These are phyloP conservation scores for Trisateles emortualis DNA, from an alignment of 2,888 invertebrate genomes.

Conservation along the genomic window DNA sequence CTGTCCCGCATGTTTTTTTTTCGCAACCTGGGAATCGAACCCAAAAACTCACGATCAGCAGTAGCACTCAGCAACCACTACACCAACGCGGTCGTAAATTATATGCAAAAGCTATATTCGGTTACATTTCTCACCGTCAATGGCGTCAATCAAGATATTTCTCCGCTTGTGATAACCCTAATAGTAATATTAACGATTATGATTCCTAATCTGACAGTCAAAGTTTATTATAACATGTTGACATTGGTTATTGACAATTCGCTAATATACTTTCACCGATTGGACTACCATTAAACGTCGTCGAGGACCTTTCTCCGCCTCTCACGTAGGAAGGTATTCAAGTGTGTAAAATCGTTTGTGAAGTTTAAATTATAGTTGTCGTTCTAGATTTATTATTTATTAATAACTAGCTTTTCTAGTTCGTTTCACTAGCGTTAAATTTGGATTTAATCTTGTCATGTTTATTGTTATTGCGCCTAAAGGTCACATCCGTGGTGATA, in stretches of 20 bases:
- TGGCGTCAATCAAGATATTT: neutral
- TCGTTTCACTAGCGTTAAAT: too few species aligned
- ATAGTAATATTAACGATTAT: constrained; percentile 26
- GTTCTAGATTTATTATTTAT: neutral
- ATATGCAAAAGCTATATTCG: too few species aligned
- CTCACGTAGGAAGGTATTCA: neutral
- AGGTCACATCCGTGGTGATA: too few species aligned
- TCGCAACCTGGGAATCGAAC: too few species aligned
- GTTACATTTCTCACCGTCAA: too few species aligned
- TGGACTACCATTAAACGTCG: neutral
- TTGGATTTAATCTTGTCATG: too few species aligned
- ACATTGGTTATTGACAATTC: constrained; percentile 30
- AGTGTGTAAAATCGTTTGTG: constrained; percentile 11
- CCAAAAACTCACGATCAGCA: too few species aligned
- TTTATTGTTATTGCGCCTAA: too few species aligned
- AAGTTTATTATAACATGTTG: constrained; percentile 32
- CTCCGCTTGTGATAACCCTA: constrained; percentile 10
- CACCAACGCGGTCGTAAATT: too few species aligned
- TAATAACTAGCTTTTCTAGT: neutral
- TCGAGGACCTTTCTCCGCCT: constrained; percentile 17
- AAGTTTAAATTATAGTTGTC: constrained; percentile 10
- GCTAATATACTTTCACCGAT: constrained; percentile 32
- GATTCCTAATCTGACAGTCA: constrained; percentile 33
- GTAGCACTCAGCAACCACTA: too few species aligned
- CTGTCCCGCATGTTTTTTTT: too few species aligned